These are phyloP conservation scores for Dichetophora obliterata DNA, from an alignment of 2,888 invertebrate genomes.

Conservation along the genomic window DNA sequence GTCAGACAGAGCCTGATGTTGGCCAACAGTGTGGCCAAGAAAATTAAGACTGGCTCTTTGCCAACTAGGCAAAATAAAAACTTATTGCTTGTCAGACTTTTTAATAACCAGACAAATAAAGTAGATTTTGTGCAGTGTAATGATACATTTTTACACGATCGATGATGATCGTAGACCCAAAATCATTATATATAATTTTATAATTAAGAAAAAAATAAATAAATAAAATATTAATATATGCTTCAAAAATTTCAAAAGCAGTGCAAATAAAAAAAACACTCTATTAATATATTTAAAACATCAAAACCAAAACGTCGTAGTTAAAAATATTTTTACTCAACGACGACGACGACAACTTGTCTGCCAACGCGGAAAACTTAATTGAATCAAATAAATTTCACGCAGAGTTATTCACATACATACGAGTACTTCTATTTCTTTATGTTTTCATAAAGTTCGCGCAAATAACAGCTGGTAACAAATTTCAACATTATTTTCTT, in stretches of 20 bases:
- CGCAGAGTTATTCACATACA: not conserved
- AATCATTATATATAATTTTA: no score
- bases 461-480: not conserved
- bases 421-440: not conserved
- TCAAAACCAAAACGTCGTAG: not conserved
- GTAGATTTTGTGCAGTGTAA: not conserved
- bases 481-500: not conserved
- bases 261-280: no score
- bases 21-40: not conserved
- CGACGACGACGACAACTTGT: constrained; percentile 3
- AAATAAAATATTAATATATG: no score
- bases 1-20: not conserved
- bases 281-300: not conserved
- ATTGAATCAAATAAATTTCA: constrained; percentile 31
- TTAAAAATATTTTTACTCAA: not conserved
- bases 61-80: not conserved
- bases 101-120: not conserved
- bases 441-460: not conserved
- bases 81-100: not conserved
- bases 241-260: no score
- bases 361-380: constrained; percentile 2
- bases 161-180: no score
- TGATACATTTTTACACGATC: no score
- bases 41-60: not conserved
- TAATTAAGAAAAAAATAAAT: no score